A percentile compares a stretch with the other conserved stretches of the same genome.
These are phyloP conservation scores for Lasaia peninsularis DNA, from an alignment of 1,140 invertebrate genomes.

Conservation along the genomic window DNA sequence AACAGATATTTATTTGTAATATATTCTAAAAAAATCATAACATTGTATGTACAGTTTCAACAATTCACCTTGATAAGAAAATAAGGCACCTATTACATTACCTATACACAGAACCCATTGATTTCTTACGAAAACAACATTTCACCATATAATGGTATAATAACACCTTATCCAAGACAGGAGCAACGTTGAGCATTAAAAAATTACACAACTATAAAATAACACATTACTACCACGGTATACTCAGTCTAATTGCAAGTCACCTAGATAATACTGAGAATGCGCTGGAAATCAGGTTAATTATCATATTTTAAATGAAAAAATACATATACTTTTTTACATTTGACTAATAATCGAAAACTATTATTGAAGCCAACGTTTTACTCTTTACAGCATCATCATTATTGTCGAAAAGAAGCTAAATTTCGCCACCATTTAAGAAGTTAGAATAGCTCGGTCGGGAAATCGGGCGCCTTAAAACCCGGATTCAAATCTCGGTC, in stretches of 20 bases:
- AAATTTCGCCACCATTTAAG: no score
- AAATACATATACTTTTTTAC: no score
- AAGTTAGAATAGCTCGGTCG: no score
- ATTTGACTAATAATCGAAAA: no score
- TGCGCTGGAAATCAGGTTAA: background rate
- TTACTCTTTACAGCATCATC: no score
- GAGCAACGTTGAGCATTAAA: constrained; percentile 12
- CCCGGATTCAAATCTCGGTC: no score
- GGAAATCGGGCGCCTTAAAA: no score
- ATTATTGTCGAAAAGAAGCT: no score
- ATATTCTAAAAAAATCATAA: constrained; percentile 69
- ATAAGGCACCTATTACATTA: constrained; percentile 51
- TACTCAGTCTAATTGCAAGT: constrained; percentile 28
- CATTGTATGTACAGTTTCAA: constrained; percentile 66
- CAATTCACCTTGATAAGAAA: constrained; percentile 58
- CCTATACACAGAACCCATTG: constrained; percentile 11
- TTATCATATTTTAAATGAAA: no score
- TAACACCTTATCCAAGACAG: constrained; percentile 5
- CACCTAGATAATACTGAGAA: background rate
- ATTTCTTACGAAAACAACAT: constrained; percentile 10
- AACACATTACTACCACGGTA: constrained; percentile 13
- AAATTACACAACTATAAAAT: constrained; percentile 12
- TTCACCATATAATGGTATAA: constrained; percentile 13
- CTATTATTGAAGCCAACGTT: no score
- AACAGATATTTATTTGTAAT: constrained; percentile 46